Evolutionary conservation across 2,888 invertebrate genomes (phyloP).

Genomic region (Clusia tigrina): DNA sequence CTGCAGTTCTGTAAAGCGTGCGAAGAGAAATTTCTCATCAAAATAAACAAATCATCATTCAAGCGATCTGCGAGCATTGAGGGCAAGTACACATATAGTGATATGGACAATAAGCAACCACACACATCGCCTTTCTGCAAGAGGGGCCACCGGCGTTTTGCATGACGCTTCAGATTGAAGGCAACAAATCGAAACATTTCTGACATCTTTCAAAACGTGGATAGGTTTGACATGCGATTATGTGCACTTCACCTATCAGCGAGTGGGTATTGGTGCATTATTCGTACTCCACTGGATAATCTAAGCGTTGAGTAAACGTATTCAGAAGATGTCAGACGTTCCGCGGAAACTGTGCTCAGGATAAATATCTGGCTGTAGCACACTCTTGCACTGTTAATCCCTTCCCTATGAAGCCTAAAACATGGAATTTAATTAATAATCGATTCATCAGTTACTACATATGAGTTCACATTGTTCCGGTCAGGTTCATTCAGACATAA

Average conservation of each 20-base stretch:
- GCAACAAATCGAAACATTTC: not conserved
- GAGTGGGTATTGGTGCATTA: constrained; percentile 31
- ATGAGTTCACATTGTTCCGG: too few species aligned
- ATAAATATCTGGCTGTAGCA: too few species aligned
- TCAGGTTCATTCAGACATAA: too few species aligned
- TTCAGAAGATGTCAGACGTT: constrained; percentile 8
- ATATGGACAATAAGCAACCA: not conserved
- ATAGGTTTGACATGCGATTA: not conserved
- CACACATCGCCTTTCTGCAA: too few species aligned
- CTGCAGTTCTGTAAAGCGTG: constrained; percentile 38
- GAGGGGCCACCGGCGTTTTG: too few species aligned
- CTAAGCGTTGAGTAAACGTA: too few species aligned
- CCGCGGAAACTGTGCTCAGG: too few species aligned
- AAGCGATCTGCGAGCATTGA: constrained; percentile 45
- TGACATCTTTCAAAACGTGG: not conserved
- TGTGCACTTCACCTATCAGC: constrained; percentile 52
- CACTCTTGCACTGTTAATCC: too few species aligned
- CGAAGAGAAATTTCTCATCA: constrained; percentile 50
- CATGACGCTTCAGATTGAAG: too few species aligned
- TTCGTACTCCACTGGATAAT: not conserved
- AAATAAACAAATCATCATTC: constrained; percentile 61
- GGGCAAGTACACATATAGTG: constrained; percentile 23
- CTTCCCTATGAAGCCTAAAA: too few species aligned
- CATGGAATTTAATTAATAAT: too few species aligned
- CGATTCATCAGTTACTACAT: too few species aligned